Percentiles rank a stretch among this genome's conserved stretches.
Conservation (phyloP, 2,888 invertebrate genomes). For the Stegophylla sp. region DNA sequence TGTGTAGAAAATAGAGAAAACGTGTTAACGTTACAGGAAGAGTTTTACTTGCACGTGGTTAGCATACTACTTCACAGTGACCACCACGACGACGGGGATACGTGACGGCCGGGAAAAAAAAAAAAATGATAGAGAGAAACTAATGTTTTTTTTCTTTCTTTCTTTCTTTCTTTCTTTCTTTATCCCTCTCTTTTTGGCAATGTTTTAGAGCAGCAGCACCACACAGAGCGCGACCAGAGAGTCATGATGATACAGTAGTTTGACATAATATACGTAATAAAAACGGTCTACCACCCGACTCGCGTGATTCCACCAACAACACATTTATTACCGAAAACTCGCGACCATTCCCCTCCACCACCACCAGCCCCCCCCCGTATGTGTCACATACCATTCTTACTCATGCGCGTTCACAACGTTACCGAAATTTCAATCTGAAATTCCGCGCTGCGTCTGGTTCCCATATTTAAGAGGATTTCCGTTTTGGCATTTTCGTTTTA, state of each 20-base stretch:
- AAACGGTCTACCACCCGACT: constrained; percentile 29
- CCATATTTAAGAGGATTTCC: constrained; percentile 22
- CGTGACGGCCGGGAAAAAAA: too few relatives aligned
- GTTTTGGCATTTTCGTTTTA: constrained; percentile 28
- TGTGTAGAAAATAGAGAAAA: constrained; percentile 48
- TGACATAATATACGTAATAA: constrained; percentile 53
- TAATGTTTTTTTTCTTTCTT: constrained; percentile 7
- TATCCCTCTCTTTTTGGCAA: constrained; percentile 18
- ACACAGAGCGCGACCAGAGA: constrained; percentile 18
- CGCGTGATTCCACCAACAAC: neutral
- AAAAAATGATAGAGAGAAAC: constrained; percentile 54
- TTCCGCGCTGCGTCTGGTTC: constrained; percentile 13
- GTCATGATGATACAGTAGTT: constrained; percentile 41
- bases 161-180: constrained; percentile 2
- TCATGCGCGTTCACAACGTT: neutral
- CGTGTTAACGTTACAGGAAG: constrained; percentile 52
- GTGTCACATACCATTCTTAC: constrained; percentile 9
- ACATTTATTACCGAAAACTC: constrained; percentile 6
- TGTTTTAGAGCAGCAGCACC: neutral
- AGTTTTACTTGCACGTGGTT: constrained; percentile 55
- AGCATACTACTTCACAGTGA: constrained; percentile 48
- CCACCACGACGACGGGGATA: constrained; percentile 44
- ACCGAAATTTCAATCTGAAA: constrained; percentile 34
- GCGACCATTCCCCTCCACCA: neutral
- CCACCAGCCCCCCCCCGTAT: too few relatives aligned